Evolutionary conservation across 2,888 invertebrate genomes (phyloP).

Genomic region (Pterobdella sp.): DNA sequence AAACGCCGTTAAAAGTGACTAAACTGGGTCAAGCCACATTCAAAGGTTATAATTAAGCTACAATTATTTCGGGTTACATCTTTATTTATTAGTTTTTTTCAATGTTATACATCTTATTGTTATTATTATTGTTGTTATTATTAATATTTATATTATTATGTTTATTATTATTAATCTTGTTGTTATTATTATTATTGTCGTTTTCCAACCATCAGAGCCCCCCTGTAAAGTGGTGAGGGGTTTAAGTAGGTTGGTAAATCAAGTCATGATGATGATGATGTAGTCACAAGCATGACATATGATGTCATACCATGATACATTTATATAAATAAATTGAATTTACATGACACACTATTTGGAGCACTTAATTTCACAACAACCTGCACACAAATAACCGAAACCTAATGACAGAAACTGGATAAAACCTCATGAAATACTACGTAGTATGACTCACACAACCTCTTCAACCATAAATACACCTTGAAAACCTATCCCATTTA

Average conservation of each 20-base stretch:
- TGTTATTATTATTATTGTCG: conserved; percentile 1
- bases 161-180: neutral
- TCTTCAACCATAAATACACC: neutral
- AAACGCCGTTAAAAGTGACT: conserved; percentile 51
- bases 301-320: no score
- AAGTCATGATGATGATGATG: no score
- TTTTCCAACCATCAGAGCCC: conserved; percentile 6
- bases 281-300: no score
- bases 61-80: neutral
- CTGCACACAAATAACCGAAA: neutral
- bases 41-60: conserved; percentile 58
- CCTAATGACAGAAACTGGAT: neutral
- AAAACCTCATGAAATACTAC: neutral
- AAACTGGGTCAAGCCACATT: conserved; percentile 70
- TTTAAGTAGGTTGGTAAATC: conserved; percentile 18
- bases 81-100: neutral
- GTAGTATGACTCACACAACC: neutral
- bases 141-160: neutral
- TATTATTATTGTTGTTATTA: neutral
- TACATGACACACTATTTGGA: no score
- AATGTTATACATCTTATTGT: no score
- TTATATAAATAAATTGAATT: no score
- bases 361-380: no score
- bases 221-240: neutral
- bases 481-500: no score